Evolutionary conservation across 1,140 invertebrate genomes (phyloP).

Genomic region (Pseudachorutes palmiensis): DNA sequence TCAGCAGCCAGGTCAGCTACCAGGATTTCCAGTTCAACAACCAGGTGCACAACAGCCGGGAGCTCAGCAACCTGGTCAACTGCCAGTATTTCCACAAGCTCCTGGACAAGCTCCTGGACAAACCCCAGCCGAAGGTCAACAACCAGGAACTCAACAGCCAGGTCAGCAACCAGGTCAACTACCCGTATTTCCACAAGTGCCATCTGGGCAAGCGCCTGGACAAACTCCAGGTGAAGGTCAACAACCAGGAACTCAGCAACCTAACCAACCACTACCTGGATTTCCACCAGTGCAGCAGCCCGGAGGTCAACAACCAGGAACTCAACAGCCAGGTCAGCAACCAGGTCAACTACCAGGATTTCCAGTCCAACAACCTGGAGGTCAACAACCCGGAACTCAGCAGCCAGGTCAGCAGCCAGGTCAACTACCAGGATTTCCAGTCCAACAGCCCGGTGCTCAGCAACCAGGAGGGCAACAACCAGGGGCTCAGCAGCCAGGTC

Average conservation of each 20-base stretch:
- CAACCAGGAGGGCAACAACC: background rate
- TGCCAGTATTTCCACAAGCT: conserved; percentile 1
- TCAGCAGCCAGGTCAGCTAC: background rate
- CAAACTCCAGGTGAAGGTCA: conserved; percentile 10
- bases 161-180: conserved; percentile 12
- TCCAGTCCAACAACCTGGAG: too few species aligned
- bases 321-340: background rate
- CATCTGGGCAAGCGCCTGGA: too few species aligned
- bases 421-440: background rate
- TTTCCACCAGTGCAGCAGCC: conserved; percentile 2
- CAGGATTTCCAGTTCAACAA: background rate
- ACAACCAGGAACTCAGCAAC: background rate
- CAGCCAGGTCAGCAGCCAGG: background rate
- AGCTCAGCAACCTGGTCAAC: background rate
- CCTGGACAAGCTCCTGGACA: conserved; percentile 2
- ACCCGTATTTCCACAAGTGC: background rate
- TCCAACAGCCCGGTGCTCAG: background rate
- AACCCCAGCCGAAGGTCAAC: conserved; percentile 1
- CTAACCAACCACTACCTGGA: background rate
- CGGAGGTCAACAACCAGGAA: conserved; percentile 12
- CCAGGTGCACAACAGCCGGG: too few species aligned
- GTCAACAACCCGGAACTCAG: background rate
- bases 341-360: too few species aligned
- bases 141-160: too few species aligned
- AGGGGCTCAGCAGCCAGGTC: background rate